Percentiles rank a stretch among this genome's conserved stretches.
These are phyloP conservation scores for Urophycis tenuis DNA, from an alignment of 2,797 vertebrate species.

Conservation along the genomic window DNA sequence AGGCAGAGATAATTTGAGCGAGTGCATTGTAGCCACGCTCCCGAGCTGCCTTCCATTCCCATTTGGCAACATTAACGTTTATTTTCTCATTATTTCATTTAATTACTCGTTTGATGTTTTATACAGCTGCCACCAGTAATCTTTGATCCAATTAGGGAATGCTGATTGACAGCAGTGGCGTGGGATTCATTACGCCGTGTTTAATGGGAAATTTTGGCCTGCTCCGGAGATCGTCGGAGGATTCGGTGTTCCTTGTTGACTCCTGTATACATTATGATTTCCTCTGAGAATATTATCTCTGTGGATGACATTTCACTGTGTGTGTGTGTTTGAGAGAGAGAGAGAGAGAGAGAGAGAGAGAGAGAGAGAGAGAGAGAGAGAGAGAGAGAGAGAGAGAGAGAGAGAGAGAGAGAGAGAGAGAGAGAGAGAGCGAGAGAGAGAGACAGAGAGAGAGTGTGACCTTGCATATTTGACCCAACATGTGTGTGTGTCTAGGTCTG, in stretches of 20 bases:
- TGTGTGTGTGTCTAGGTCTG: background rate
- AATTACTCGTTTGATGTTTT: constrained; percentile 71
- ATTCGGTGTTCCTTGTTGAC: constrained; percentile 31
- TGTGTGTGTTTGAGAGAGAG: background rate
- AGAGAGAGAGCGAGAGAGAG: too few species aligned
- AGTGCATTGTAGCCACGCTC: constrained; percentile 61
- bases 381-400: too few species aligned
- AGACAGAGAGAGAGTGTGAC: too few species aligned
- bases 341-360: background rate
- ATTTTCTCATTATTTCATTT: constrained; percentile 73
- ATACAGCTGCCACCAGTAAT: constrained; percentile 67
- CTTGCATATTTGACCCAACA: too few species aligned
- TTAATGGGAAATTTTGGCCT: constrained; percentile 59
- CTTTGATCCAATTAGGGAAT: constrained; percentile 68
- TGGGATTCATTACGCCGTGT: constrained; percentile 50
- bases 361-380: too few species aligned
- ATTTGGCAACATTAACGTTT: constrained; percentile 70
- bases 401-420: too few species aligned
- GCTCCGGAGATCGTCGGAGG: constrained; percentile 55
- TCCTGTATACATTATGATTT: constrained; percentile 49
- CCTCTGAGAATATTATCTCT: constrained; percentile 39
- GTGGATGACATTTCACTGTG: constrained; percentile 30
- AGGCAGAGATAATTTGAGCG: constrained; percentile 69
- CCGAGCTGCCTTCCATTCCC: constrained; percentile 55
- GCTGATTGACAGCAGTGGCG: constrained; percentile 61